Base-by-base conservation (phyloP, 1,140 invertebrate genomes). In the Kradibia gibbosae region DNA sequence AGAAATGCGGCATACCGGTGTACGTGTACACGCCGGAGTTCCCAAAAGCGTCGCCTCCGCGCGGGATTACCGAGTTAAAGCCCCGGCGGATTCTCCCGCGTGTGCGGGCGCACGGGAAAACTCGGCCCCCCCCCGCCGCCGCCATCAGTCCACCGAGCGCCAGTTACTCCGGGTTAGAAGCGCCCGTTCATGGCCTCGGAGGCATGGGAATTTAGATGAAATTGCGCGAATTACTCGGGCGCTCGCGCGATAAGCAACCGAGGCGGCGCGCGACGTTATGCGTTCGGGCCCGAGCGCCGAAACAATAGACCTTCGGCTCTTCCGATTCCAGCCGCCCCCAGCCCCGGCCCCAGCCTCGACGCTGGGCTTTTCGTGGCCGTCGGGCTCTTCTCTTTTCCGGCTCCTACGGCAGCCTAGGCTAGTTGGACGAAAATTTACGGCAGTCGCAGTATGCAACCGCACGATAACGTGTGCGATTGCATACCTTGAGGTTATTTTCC, bases 121-220 rank as follows among this genome's bases (percentile, higher is more conserved):
- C 86, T 86, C 86, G 86, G 84, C 85, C 84, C 86, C 83, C 85
- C 83, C 85, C 85, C 87, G 57, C 15, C 25, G 7, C 20, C 34
- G 7, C 17, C 36, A 62, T 28, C 34, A 20, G 22, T 34, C 15
- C 10, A 7, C 2, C 11, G 7, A 5, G 34, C 4, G n/a, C 34
- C 36, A 10, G 17, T 62, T n/a, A 5, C 20, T 25, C 7, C 10
- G 3, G 13, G 13, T 53, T 62, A 25, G 57, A 13, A 62, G 87
- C 45, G 45, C 50, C n/a, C 11, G 85, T 79, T 83, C 79, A n/a
- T n/a, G n/a, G n/a, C n/a, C n/a, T n/a, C n/a, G n/a, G n/a, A n/a
- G n/a, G n/a, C n/a, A n/a, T n/a, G n/a, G 89, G 90, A 90, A 91
- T 91, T 91, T 91, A 89, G 88, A 90, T 91, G 90, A 90, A 91